Evolutionary conservation across 2,888 invertebrate genomes (phyloP), one percentile per base, ranked within the genome.

Genomic region (Lydus trimaculatus): DNA sequence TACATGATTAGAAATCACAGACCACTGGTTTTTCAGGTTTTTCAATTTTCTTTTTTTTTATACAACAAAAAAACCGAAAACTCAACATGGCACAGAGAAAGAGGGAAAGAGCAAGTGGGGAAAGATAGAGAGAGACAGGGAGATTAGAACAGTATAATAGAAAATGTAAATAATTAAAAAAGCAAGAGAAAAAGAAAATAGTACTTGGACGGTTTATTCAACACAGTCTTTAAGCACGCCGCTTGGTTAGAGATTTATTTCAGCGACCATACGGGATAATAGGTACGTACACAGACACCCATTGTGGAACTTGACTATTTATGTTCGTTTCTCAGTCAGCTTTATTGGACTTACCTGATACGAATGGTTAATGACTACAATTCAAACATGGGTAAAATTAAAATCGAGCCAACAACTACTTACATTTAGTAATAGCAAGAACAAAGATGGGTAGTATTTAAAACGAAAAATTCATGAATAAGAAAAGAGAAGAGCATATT

Each of bases 321-420:
- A 67, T 71, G 66, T 70, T 62, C 58, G 52, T 48, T 64, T 64
- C 59, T 66, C 61, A 43, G 43, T 67, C 61, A 65, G 64, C 68
- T 73, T 70, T 73, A 70, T 73, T 66, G 66, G 64, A 68, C 56
- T 60, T 66, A 73, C 73, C 69, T 72, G 73, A 70, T 58, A 52
- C 63, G 66, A 64, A 70, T 70, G 63, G 60, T 64, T 20, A 63
- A 64, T 66, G 33, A 56, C 56, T 64, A 36, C 48, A 25, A 28
- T 48, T 48, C 48, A 48, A 48, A 48, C 48, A 48, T 48, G 48
- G 48, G 48, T 48, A 20, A 48, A 48, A 48, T 48, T 48, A 48
- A 48, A 48, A 48, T 48, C 48, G 48, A 48, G 20, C 48, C 20
- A 48, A 48, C 48, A 20, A 20, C 43, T 23, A 31, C 6, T 7